phyloP scores from a whole-genome alignment of 64 coral and sea anemone species.

The Actinia equina region DNA sequence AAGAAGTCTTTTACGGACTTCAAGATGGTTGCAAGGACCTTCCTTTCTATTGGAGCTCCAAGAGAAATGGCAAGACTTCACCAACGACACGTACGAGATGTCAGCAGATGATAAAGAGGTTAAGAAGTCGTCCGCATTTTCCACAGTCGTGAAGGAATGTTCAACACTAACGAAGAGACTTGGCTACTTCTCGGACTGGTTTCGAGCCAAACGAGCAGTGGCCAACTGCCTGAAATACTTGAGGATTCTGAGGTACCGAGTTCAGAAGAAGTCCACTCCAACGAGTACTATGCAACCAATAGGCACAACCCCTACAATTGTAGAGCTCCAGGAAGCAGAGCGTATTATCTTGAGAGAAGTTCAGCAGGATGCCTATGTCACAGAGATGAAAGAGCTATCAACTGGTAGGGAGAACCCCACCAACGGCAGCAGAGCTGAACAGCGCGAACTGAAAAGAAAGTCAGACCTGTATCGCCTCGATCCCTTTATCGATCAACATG shows the following conservation, averaged over 20 bases:
- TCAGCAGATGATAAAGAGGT: slow-evolving; percentile 15
- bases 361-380: neutral
- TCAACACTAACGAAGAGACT: neutral
- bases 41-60: slow-evolving; percentile 25
- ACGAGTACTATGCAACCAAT: neutral
- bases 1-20: neutral
- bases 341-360: neutral
- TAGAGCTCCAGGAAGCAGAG: slow-evolving; percentile 25
- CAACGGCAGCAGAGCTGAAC: neutral
- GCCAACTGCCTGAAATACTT: slow-evolving; percentile 10
- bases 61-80: neutral
- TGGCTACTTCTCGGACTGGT: slow-evolving; percentile 8
- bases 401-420: neutral
- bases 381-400: no score
- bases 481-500: slow-evolving; percentile 35
- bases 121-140: no score
- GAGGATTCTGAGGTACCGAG: neutral
- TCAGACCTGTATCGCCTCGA: slow-evolving; percentile 21
- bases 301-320: neutral
- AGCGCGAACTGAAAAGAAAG: neutral
- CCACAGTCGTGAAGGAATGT: no score
- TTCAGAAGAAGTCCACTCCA: neutral
- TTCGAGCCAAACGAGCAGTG: slow-evolving; percentile 14
- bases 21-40: slow-evolving; percentile 21
- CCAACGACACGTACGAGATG: neutral